phyloP scores from a whole-genome alignment of 2,888 invertebrate species.

The Dynastes hyllus region DNA sequence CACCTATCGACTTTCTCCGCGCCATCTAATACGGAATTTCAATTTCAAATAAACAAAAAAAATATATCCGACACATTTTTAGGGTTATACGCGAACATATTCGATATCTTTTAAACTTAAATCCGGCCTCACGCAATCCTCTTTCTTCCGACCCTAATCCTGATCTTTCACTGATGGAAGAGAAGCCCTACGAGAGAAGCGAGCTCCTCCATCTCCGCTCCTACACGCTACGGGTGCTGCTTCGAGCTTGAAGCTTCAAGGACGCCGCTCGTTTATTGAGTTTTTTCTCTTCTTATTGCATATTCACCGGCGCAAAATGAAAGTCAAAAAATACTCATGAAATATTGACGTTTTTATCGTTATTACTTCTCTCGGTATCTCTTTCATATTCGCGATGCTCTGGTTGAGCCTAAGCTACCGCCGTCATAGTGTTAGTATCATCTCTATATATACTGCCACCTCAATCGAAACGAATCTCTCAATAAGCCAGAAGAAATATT shows the following conservation, averaged over 20 bases:
- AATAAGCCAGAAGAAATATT: conserved; percentile 18
- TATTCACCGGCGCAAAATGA: conserved; percentile 44
- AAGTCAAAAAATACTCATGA: conserved; percentile 45
- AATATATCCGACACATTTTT: conserved; percentile 43
- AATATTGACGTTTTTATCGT: conserved; percentile 47
- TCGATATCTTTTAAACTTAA: conserved; percentile 45
- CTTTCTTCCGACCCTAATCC: conserved; percentile 34
- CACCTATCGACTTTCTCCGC: background rate
- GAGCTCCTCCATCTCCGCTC: background rate
- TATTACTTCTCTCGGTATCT: conserved; percentile 31
- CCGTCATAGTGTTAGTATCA: background rate
- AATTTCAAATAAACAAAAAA: conserved; percentile 46
- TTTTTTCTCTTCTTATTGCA: conserved; percentile 43
- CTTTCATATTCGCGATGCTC: conserved; percentile 26
- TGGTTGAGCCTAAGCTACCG: background rate
- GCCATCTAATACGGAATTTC: conserved; percentile 32
- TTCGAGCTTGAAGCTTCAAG: background rate
- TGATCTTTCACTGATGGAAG: conserved; percentile 26
- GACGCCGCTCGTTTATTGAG: conserved; percentile 32
- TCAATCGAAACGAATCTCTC: conserved; percentile 31
- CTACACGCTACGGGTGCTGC: background rate
- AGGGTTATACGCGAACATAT: conserved; percentile 42
- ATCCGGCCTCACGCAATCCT: conserved; percentile 30
- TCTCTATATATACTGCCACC: background rate
- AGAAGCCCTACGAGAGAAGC: conserved; percentile 12